Evolutionary conservation across 2,113 vertebrate species (phyloP), one percentile per base, ranked within the genome.

Genomic region (Potamarius usumacintae): DNA sequence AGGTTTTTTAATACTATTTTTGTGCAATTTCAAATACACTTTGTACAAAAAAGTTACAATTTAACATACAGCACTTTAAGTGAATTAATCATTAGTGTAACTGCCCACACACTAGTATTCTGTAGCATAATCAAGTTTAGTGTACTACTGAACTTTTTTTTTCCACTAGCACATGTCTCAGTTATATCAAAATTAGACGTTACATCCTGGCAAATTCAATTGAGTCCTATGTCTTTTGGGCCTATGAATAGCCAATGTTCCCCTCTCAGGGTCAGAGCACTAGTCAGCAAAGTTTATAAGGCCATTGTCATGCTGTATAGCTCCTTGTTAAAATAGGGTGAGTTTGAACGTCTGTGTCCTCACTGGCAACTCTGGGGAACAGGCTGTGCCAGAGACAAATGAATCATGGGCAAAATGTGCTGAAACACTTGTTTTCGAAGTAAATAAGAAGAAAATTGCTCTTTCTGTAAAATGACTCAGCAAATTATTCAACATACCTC

Each of bases 401-500:
- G 93, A 94, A 91, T 91, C 92, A 90, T 88, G 82, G 12, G 87
- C 82, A 90, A 91, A 95, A 93, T 92, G 84, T 90, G 93, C 94
- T 94, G 94, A 94, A 90, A 90, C 15, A 84, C 90, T 90, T 53
- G 74, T 74, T 92, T 91, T 84, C 14, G 34, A 67, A 86, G 88
- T 85, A 89, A 90, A 84, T 82, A 53, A 80, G 27, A 69, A 58
- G 57, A 83, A 55, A 88, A 86, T 88, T 57, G 82, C 84, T 83
- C 74, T 34, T 84, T 81, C 89, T 86, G 89, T 88, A 90, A 90
- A 90, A 87, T 88, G 90, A 92, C 81, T 88, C 86, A 90, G 86
- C 86, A 79, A 88, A 85, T 86, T 85, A 87, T 90, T 87, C 85
- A 91, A 90, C 8, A 83, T 86, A 87, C 42, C 76, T 57, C 63